phyloP scores from a whole-genome alignment of 2,113 vertebrate species.

The Turnix velox region DNA sequence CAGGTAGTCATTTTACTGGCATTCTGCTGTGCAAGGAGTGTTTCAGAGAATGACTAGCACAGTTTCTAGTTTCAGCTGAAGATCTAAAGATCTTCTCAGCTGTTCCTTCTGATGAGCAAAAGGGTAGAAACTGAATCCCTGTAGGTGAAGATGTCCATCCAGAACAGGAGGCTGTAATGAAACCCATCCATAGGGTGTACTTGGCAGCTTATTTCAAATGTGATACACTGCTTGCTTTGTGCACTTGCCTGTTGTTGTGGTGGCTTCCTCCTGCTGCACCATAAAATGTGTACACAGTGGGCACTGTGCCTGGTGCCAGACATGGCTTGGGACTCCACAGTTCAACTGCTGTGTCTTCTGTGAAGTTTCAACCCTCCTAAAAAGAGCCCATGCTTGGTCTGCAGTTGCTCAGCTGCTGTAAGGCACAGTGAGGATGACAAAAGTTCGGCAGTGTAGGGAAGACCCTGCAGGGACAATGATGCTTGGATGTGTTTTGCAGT shows the following conservation, averaged over 20 bases:
- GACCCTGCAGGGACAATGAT: not conserved
- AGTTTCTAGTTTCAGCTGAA: not conserved
- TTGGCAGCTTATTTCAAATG: not conserved
- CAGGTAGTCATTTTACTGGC: not conserved
- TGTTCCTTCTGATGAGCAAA: not conserved
- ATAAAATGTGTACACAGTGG: accelerated
- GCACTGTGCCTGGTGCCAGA: not conserved
- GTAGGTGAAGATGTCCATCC: not conserved
- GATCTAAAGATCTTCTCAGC: not conserved
- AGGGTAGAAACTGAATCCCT: not conserved
- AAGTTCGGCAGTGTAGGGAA: not conserved
- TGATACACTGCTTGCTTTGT: not conserved
- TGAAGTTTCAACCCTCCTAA: not conserved
- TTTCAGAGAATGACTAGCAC: not conserved
- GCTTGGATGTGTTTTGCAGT: not conserved
- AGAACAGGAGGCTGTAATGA: not conserved
- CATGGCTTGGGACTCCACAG: accelerated
- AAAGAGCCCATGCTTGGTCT: not conserved
- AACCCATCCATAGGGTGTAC: not conserved
- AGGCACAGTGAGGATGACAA: not conserved
- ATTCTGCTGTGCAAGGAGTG: accelerated
- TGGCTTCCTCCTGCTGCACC: not conserved
- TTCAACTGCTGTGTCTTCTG: not conserved
- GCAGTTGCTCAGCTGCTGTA: not conserved
- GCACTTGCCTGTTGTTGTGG: not conserved